Percentiles rank a stretch among this genome's conserved stretches.
Evolutionary conservation across 1,140 invertebrate species (phyloP).

Genomic region (Drosophila prosaltans): DNA sequence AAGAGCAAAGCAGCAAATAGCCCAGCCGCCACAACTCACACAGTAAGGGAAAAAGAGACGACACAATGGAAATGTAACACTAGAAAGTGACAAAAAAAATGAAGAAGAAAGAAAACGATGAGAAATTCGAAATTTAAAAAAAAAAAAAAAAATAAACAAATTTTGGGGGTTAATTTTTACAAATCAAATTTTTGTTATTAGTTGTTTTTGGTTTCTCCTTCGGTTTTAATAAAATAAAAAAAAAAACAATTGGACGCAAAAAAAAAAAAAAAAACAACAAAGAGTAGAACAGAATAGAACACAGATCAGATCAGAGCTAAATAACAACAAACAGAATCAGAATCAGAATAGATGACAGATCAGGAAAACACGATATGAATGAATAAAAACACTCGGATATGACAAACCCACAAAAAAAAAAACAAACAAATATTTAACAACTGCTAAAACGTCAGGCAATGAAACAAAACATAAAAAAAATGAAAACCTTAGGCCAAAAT

Average conservation of each 20-base stretch:
- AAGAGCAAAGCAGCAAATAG: slow-evolving; percentile 60
- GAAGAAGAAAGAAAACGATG: background rate
- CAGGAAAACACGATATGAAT: slow-evolving; percentile 20
- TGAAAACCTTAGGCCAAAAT: slow-evolving; percentile 18
- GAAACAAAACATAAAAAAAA: slow-evolving; percentile 13
- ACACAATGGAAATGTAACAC: slow-evolving; percentile 29
- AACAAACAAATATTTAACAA: background rate
- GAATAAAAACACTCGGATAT: slow-evolving; percentile 3
- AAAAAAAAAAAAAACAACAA: slow-evolving; percentile 24
- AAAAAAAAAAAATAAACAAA: slow-evolving; percentile 38
- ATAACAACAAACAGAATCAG: slow-evolving; percentile 24
- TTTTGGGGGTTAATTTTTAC: slow-evolving; percentile 58
- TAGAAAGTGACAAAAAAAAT: slow-evolving; percentile 33
- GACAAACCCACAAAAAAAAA: slow-evolving; percentile 11
- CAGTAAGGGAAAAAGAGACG: slow-evolving; percentile 30
- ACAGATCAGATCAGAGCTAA: slow-evolving; percentile 13
- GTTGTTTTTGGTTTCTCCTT: slow-evolving; percentile 19
- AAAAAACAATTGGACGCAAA: slow-evolving; percentile 65
- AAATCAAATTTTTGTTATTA: slow-evolving; percentile 8
- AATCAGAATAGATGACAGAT: slow-evolving; percentile 31
- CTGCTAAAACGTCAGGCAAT: slow-evolving; percentile 10
- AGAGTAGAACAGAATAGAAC: slow-evolving; percentile 38
- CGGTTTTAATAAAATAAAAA: slow-evolving; percentile 28
- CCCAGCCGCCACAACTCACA: slow-evolving; percentile 52
- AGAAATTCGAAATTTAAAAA: slow-evolving; percentile 27